Evolutionary conservation across 2,888 invertebrate species (phyloP), one percentile per base, ranked within the genome.

Genomic region (Zeuzera pyrina): DNA sequence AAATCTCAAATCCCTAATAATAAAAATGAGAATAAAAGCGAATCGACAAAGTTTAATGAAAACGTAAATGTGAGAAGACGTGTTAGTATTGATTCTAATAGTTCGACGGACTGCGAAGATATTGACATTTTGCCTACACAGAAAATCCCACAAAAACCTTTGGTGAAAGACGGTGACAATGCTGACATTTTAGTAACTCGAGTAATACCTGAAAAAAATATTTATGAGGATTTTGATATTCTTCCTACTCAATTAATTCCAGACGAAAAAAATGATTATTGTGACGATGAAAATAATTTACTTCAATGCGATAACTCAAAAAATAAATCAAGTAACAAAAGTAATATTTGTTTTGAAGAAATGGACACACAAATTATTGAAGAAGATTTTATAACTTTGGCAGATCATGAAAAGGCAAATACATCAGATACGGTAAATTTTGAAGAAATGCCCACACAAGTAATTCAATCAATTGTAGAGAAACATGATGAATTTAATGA

Each of bases 81-180:
- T n/a, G n/a, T n/a, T n/a, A n/a, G n/a, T n/a, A 19, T 47, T 13
- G 35, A 47, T 32, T 62, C 62, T 28, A 56, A 58, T 32, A 57
- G 49, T 43, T 62, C 61, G 15, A 63, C 57, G 15, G 67, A 69
- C 40, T 61, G 64, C 45, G 67, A 71, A 43, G 69, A 70, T 42
- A 40, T 64, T 30, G 48, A 55, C 30, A 46, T 65, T 15, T 41
- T 51, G 21, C 49, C 55, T 3, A 62, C 64, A 10, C 69, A 69
- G 41, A 50, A 54, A 34, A 47, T 63, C 31, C 35, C 34, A 2
- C 32, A 36, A 24, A 41, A 39, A 5, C 48, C 41, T 35, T 15
- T 31, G 16, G 45, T 47, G 34, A 64, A 66, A 21, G 57, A 57
- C 34, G 60, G 65, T 34, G 45, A 48, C 34, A 52, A 52, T 36